These are phyloP conservation scores for Pristionchus arcanus DNA, from an alignment of 2,888 invertebrate genomes.

Conservation along the genomic window DNA sequence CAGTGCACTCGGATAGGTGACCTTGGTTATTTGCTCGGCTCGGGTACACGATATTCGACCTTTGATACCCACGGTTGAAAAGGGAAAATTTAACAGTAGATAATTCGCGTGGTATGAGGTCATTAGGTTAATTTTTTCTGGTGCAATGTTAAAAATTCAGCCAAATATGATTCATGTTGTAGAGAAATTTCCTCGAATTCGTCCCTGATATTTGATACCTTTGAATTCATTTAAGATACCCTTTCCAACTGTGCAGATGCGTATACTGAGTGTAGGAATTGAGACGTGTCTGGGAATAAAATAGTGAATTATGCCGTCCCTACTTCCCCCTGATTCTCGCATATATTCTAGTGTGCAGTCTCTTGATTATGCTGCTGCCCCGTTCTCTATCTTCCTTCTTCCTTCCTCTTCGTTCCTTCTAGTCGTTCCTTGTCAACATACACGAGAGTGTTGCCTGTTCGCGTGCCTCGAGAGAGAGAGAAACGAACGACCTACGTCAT, in stretches of 20 bases:
- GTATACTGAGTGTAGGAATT: neutral
- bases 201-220: too few species aligned
- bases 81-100: too few species aligned
- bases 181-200: too few species aligned
- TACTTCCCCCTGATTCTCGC: neutral
- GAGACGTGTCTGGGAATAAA: neutral
- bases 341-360: neutral
- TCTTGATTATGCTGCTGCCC: conserved; percentile 12
- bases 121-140: too few species aligned
- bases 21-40: neutral
- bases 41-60: neutral
- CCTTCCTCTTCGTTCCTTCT: neutral
- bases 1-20: neutral
- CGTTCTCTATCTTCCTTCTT: neutral
- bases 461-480: neutral
- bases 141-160: too few species aligned
- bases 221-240: too few species aligned
- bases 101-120: too few species aligned
- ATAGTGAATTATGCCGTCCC: neutral
- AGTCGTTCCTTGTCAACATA: neutral
- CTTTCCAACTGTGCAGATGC: too few species aligned
- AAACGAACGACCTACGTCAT: conserved; percentile 13
- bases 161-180: too few species aligned
- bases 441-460: neutral
- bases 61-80: neutral